Conservation (phyloP, 2,797 vertebrate genomes). For the Eurystomus glaucurus region DNA sequence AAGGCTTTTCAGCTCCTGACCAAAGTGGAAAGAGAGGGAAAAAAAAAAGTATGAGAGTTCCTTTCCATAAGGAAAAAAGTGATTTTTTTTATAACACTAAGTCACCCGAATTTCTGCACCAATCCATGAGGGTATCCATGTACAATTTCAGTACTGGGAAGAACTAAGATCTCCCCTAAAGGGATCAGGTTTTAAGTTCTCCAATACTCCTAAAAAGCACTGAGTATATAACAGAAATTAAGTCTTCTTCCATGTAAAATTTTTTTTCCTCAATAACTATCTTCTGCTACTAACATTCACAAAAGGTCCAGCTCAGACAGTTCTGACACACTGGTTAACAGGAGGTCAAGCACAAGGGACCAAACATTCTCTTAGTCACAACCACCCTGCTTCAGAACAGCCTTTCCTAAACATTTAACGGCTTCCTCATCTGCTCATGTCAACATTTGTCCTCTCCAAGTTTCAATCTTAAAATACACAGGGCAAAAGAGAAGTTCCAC, state of each 20-base stretch:
- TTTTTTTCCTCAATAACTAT: neutral
- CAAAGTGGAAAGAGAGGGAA: neutral
- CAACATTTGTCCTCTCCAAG: neutral
- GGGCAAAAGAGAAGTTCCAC: neutral
- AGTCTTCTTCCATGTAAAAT: neutral
- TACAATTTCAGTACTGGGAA: neutral
- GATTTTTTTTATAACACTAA: neutral
- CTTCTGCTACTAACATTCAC: neutral
- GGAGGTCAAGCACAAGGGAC: neutral
- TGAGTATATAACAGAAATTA: neutral
- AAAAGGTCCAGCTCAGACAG: neutral
- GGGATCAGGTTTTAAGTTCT: neutral
- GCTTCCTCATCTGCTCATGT: neutral
- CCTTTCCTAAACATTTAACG: neutral
- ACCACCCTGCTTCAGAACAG: neutral
- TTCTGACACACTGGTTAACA: neutral
- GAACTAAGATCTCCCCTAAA: neutral
- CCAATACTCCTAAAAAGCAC: neutral
- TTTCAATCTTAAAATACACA: neutral
- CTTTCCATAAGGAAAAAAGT: neutral
- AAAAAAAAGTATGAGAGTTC: neutral
- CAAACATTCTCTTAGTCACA: neutral
- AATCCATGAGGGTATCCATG: neutral
- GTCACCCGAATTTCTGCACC: neutral
- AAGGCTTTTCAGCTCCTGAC: slow-evolving; percentile 93